A percentile compares a stretch with the other conserved stretches of the same genome.
Evolutionary conservation across 37 sponge, comb jelly and placozoan genomes (phyloP).

Genomic region (Ephydatia muelleri): DNA sequence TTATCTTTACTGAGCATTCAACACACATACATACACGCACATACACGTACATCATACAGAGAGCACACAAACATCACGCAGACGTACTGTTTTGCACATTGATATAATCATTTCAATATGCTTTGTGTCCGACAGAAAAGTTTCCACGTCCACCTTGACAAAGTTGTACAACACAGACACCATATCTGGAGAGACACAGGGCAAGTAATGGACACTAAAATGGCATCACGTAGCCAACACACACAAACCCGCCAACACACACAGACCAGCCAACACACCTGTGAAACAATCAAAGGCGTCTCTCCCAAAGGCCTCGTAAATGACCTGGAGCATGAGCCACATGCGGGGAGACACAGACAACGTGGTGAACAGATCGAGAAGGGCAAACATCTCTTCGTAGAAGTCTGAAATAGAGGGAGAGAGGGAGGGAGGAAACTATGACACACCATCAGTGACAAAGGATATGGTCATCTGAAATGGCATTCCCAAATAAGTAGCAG

Average conservation of each 20-base stretch:
- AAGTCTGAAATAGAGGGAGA: conserved; percentile 59
- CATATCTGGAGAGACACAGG: conserved; percentile 55
- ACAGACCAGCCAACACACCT: conserved; percentile 25
- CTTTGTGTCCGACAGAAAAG: conserved; percentile 81
- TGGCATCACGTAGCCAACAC: neutral
- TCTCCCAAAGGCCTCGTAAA: conserved; percentile 77
- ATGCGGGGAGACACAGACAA: conserved; percentile 67
- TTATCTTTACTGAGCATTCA: neutral
- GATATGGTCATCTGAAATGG: neutral
- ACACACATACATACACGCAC: too few species aligned
- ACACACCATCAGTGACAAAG: neutral
- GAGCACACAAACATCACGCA: too few species aligned
- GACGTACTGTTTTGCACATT: conserved; percentile 74
- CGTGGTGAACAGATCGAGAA: conserved; percentile 74
- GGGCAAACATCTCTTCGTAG: conserved; percentile 90
- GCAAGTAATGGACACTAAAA: neutral
- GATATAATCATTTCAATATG: conserved; percentile 67
- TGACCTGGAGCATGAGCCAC: conserved; percentile 80
- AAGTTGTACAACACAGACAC: conserved; percentile 84
- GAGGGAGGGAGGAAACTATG: neutral
- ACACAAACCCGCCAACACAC: neutral
- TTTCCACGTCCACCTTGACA: conserved; percentile 74
- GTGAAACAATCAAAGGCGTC: conserved; percentile 91
- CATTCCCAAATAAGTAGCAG: too few species aligned
- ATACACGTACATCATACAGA: neutral